phyloP scores from a whole-genome alignment of 2,113 vertebrate genomes.

The Otolemur garnettii region DNA sequence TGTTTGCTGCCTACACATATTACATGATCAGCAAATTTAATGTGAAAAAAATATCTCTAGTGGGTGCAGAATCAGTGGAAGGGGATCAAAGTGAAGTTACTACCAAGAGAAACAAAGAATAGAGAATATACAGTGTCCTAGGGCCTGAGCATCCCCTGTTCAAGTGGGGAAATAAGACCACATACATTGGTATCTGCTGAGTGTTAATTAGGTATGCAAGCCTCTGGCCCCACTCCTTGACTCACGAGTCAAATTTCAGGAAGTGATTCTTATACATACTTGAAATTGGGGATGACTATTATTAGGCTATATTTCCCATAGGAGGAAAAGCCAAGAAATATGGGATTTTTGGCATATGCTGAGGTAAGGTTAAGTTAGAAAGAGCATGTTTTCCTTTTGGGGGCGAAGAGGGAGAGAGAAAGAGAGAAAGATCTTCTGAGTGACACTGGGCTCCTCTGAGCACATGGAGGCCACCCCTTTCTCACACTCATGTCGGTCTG shows the following conservation, averaged over 20 bases:
- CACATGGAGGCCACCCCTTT: accelerated
- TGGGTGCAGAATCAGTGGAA: not conserved
- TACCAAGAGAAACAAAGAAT: not conserved
- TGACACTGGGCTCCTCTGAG: not conserved
- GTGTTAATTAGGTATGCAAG: slow-evolving; percentile 5
- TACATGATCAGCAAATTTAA: slow-evolving; percentile 68
- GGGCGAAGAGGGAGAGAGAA: not conserved
- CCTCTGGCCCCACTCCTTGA: not conserved
- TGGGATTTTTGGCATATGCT: not conserved
- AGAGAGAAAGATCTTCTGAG: not conserved
- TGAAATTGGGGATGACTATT: not conserved
- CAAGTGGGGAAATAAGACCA: not conserved
- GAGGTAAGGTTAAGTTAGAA: not conserved
- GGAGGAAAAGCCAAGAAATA: not conserved
- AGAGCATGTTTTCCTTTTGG: not conserved
- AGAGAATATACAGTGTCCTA: not conserved
- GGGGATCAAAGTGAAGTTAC: not conserved
- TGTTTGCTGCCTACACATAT: slow-evolving; percentile 53
- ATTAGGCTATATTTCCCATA: not conserved
- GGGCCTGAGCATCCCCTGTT: not conserved
- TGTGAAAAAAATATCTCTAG: not conserved
- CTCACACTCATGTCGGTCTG: not conserved
- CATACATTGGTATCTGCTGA: not conserved
- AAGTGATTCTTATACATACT: not conserved
- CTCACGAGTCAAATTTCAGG: not conserved